Evolutionary conservation across 2,797 vertebrate genomes (phyloP), one percentile per base, ranked within the genome.

Genomic region (Amblyraja radiata): DNA sequence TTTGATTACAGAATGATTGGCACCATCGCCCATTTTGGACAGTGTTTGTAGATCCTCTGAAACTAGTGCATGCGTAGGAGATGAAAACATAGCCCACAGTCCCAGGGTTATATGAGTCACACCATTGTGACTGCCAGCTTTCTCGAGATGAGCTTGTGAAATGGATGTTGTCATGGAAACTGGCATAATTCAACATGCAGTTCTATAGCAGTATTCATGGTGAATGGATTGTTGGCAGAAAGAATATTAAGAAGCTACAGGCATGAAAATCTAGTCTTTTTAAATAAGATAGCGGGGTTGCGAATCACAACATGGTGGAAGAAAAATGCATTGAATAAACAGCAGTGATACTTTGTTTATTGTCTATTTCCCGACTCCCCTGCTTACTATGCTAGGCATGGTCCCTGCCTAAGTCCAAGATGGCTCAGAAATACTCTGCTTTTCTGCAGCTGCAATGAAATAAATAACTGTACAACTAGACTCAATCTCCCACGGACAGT

Each of bases 151-250:
- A 32, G 7, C 83, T 86, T 65, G 68, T 68, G 84, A 88, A 88
- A 88, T 88, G 84, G 84, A 21, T 65, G 84, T 88, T 88, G 84
- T 63, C 63, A 68, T 68, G 84, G 84, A 88, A 63, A 88, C 84
- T 36, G 84, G n/a, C n/a, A 36, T 88, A 88, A 88, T 88, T 88
- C 63, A 88, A 88, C n/a, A 68, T 36, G 16, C 63, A 88, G 61
- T 8, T 18, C 68, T 21, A 88, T 8, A 88, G 84, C 63, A 88
- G 61, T 68, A 32, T 36, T 68, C 54, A n/a, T n/a, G 58, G 61
- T 21, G n/a, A 68, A 88, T 68, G 63, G 65, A 88, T 88, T 88
- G n/a, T 68, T 88, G 68, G 68, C 3, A 88, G 63, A 68, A 68
- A 36, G 63, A 88, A 88, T 63, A 88, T 28, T 4, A 88, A 88